phyloP scores from a whole-genome alignment of 2,888 invertebrate genomes.

The Eupithecia abbreviata region DNA sequence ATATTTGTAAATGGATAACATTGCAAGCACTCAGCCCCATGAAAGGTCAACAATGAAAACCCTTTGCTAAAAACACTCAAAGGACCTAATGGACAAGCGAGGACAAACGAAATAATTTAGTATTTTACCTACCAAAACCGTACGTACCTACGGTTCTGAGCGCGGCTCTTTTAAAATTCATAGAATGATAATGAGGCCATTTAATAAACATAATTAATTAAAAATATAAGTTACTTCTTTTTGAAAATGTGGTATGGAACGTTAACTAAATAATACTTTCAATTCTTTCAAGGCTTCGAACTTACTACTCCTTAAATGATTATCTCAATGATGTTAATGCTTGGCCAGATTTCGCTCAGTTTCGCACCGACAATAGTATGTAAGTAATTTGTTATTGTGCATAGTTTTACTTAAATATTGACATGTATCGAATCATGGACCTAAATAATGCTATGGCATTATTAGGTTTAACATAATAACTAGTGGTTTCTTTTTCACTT shows the following conservation, averaged over 20 bases:
- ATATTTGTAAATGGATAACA: constrained; percentile 15
- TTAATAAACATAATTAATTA: not conserved
- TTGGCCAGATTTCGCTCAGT: too few species aligned
- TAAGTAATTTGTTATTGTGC: too few species aligned
- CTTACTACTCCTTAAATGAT: too few species aligned
- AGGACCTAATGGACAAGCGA: constrained; percentile 39
- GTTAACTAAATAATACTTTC: not conserved
- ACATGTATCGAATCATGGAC: too few species aligned
- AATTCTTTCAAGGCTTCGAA: not conserved
- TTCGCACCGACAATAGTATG: too few species aligned
- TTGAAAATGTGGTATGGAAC: not conserved
- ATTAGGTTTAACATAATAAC: too few species aligned
- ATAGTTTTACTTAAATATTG: too few species aligned
- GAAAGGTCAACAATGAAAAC: constrained; percentile 35
- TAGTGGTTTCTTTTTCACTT: too few species aligned
- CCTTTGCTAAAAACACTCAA: constrained; percentile 38
- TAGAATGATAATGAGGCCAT: not conserved
- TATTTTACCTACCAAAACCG: constrained; percentile 10
- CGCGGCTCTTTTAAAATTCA: constrained; percentile 3
- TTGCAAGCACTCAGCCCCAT: constrained; percentile 12
- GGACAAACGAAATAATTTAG: constrained; percentile 41
- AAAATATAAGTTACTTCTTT: not conserved
- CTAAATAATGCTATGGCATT: too few species aligned
- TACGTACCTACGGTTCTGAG: not conserved
- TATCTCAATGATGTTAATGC: too few species aligned